A percentile compares a stretch with the other conserved stretches of the same genome.
phyloP scores from a whole-genome alignment of 2,888 invertebrate genomes.

The Sylvicola fuscatus region DNA sequence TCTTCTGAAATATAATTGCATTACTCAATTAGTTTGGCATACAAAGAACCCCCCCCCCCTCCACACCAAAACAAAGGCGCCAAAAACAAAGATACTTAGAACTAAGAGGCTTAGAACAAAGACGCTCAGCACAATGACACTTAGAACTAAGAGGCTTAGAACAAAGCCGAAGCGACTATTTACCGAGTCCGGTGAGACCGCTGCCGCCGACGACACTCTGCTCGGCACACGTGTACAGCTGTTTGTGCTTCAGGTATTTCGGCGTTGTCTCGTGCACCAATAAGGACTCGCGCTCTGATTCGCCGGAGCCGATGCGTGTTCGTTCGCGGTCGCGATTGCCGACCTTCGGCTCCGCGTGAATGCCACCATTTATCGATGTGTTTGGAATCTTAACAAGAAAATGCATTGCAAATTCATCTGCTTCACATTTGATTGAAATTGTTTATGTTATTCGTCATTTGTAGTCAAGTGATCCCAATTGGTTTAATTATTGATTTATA shows the following conservation, averaged over 20 bases:
- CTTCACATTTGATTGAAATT: too few relatives aligned
- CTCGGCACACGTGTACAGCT: conserved; percentile 9
- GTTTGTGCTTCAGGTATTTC: conserved; percentile 9
- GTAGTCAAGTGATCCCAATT: too few relatives aligned
- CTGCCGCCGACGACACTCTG: conserved; percentile 3
- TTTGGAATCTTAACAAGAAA: conserved; percentile 10
- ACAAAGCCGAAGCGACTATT: too few relatives aligned
- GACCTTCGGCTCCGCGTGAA: conserved; percentile 11
- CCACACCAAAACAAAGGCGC: too few relatives aligned
- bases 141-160: too few relatives aligned
- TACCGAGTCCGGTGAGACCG: conserved; percentile 1
- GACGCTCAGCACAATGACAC: too few relatives aligned
- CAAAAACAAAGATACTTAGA: too few relatives aligned
- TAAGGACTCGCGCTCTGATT: conserved; percentile 12
- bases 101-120: too few relatives aligned
- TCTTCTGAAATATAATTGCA: conserved; percentile 32
- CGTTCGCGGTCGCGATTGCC: conserved; percentile 11
- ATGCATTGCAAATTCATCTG: background rate
- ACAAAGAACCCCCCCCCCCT: conserved; percentile 34
- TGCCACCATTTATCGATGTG: conserved; percentile 11
- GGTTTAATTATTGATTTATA: too few relatives aligned
- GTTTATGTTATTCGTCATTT: too few relatives aligned
- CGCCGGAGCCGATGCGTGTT: conserved; percentile 10
- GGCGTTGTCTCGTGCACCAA: conserved; percentile 10
- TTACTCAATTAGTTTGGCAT: conserved; percentile 34